phyloP scores from a whole-genome alignment of 2,113 vertebrate species.

The Phaethornis superciliosus region DNA sequence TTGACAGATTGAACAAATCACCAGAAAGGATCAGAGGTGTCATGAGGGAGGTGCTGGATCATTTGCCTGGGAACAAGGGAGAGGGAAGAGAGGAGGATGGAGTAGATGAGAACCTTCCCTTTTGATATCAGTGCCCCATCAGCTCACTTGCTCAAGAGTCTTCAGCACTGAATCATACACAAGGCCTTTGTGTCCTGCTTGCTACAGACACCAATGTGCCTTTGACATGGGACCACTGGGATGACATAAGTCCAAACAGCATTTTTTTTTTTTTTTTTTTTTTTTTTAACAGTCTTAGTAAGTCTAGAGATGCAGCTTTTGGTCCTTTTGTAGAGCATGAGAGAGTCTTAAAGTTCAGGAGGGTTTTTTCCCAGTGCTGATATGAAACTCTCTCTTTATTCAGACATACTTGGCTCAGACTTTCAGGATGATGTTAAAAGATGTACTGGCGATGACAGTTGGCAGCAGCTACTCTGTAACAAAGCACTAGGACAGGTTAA shows the following conservation, averaged over 20 bases:
- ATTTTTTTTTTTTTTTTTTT: neutral
- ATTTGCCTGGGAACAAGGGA: neutral
- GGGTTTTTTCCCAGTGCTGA: neutral
- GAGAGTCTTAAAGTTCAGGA: neutral
- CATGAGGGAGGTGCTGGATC: neutral
- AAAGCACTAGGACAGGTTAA: neutral
- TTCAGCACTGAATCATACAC: neutral
- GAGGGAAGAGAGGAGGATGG: fast-evolving
- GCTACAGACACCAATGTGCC: neutral
- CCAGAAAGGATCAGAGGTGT: neutral
- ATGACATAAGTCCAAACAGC: neutral
- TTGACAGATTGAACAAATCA: neutral
- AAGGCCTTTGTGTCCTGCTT: neutral
- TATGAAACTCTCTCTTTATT: neutral
- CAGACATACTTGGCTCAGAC: neutral
- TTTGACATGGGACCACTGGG: neutral
- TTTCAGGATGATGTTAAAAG: neutral
- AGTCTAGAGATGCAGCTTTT: neutral
- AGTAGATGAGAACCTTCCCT: neutral
- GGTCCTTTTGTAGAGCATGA: neutral
- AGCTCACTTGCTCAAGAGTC: neutral
- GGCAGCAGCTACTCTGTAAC: neutral
- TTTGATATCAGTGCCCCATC: neutral
- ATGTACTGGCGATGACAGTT: neutral
- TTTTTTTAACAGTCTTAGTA: neutral